Evolutionary conservation across 2,888 invertebrate species (phyloP).

Genomic region (Pemphredon lugubris): DNA sequence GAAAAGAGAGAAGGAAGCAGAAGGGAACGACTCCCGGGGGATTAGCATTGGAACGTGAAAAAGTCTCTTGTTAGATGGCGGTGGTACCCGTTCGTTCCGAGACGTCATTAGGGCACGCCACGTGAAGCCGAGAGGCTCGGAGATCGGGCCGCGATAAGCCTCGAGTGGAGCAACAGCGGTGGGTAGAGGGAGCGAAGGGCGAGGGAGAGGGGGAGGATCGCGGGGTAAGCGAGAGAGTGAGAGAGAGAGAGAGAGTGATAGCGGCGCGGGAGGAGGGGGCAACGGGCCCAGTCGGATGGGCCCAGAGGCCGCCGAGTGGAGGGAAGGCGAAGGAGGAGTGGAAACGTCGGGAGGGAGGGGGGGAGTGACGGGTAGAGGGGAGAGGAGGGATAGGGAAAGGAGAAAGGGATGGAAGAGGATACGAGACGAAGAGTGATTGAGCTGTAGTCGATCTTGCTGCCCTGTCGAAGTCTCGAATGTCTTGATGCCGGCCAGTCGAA

Average conservation of each 20-base stretch:
- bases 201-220: conserved; percentile 29
- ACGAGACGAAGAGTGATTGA: conserved; percentile 80
- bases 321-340: conserved; percentile 5
- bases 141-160: conserved; percentile 72
- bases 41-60: conserved; percentile 79
- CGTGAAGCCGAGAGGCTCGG: conserved; percentile 74
- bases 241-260: conserved; percentile 31
- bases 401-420: conserved; percentile 62
- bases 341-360: conserved; percentile 2
- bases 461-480: conserved; percentile 78
- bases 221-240: conserved; percentile 38
- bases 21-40: conserved; percentile 60
- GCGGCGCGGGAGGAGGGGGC: no score
- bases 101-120: conserved; percentile 80
- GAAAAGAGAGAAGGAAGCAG: conserved; percentile 19
- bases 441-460: conserved; percentile 80
- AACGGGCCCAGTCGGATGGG: conserved; percentile 34
- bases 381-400: conserved; percentile 16
- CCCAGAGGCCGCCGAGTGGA: conserved; percentile 25
- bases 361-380: conserved; percentile 25
- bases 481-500: conserved; percentile 76
- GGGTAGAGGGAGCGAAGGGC: conserved; percentile 33
- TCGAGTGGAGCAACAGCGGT: conserved; percentile 26
- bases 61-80: conserved; percentile 76
- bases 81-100: conserved; percentile 72